phyloP scores from a whole-genome alignment of 2,888 invertebrate genomes.

The Oscheius sp. region DNA sequence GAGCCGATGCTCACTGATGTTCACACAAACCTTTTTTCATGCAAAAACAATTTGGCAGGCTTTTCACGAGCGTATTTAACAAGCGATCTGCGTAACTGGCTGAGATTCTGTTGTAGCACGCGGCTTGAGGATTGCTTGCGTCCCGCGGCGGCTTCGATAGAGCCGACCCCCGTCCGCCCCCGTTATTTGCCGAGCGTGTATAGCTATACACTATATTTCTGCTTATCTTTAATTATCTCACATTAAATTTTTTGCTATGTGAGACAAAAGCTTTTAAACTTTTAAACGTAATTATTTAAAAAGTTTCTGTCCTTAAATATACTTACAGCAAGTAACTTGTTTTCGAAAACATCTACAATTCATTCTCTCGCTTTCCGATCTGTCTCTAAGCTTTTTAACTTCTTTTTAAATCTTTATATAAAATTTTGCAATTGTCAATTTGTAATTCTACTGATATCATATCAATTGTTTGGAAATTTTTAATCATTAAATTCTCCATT shows the following conservation, averaged over 20 bases:
- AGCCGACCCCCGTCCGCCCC: constrained; percentile 28
- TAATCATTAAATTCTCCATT: too few relatives aligned
- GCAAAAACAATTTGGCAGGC: constrained; percentile 27
- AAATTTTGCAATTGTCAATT: too few relatives aligned
- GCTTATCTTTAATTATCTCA: constrained; percentile 3
- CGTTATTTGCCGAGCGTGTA: constrained; percentile 24
- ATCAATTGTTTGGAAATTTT: too few relatives aligned
- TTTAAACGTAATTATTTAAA: background rate
- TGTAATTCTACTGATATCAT: too few relatives aligned
- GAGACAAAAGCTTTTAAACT: background rate
- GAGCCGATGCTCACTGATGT: constrained; percentile 15
- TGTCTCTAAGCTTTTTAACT: too few relatives aligned
- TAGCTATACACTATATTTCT: constrained; percentile 22
- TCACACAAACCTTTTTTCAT: constrained; percentile 15
- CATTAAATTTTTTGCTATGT: background rate
- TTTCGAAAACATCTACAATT: too few relatives aligned
- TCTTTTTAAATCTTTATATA: too few relatives aligned
- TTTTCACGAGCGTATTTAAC: constrained; percentile 30
- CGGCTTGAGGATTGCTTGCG: constrained; percentile 30
- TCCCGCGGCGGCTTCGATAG: constrained; percentile 27
- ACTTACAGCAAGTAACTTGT: too few relatives aligned
- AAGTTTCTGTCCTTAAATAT: background rate
- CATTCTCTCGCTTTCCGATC: too few relatives aligned
- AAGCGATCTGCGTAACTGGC: constrained; percentile 29
- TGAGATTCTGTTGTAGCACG: constrained; percentile 27